These are phyloP conservation scores for Cydia pomonella DNA, from an alignment of 1,140 invertebrate genomes.

Conservation along the genomic window DNA sequence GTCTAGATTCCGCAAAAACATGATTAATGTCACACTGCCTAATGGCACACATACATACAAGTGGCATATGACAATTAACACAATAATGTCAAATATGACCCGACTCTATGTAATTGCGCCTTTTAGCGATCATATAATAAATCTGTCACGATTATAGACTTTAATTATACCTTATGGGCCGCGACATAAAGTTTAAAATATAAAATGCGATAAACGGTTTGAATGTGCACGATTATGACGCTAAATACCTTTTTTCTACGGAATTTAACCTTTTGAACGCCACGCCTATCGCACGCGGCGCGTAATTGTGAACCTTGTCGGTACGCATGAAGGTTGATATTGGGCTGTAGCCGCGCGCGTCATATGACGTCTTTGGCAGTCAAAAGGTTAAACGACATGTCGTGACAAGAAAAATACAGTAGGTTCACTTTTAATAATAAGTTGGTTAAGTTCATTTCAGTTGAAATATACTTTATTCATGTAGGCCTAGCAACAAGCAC, in stretches of 20 bases:
- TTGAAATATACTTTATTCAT: too few species aligned
- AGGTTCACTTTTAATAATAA: neutral
- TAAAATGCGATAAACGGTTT: conserved; percentile 1
- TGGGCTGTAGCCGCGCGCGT: too few species aligned
- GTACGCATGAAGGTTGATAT: too few species aligned
- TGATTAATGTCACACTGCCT: neutral
- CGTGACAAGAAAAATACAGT: neutral
- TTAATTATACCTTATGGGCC: neutral
- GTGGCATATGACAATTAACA: neutral
- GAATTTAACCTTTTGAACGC: too few species aligned
- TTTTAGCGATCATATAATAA: neutral
- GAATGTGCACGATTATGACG: neutral
- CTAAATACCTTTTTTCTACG: neutral
- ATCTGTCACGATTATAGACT: neutral
- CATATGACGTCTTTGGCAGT: too few species aligned
- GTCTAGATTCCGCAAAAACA: neutral
- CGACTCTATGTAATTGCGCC: neutral
- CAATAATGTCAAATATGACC: neutral
- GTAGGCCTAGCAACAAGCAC: too few species aligned
- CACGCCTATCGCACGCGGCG: too few species aligned
- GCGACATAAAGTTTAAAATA: neutral
- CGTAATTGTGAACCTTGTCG: too few species aligned
- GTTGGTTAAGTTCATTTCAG: too few species aligned
- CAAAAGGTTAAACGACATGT: too few species aligned
- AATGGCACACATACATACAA: neutral